Evolutionary conservation across 2,113 vertebrate species (phyloP).

Genomic region (Chauna torquata): DNA sequence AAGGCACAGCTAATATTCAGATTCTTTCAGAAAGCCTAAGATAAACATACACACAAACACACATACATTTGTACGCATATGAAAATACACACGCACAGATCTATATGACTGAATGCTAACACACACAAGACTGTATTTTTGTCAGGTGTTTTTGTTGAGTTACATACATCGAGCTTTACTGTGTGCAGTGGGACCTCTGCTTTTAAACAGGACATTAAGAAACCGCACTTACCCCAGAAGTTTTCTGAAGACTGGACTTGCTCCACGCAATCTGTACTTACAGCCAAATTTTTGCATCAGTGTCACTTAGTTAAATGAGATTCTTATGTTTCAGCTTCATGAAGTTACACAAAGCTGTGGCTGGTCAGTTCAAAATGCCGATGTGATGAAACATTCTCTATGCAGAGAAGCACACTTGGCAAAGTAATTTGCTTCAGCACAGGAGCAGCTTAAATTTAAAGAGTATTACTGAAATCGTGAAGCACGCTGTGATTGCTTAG

Average conservation of each 20-base stretch:
- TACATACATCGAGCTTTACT: neutral
- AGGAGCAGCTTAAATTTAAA: neutral
- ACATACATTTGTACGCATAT: neutral
- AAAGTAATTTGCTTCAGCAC: constrained; percentile 14
- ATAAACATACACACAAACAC: neutral
- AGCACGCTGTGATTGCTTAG: neutral
- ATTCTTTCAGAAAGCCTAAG: neutral
- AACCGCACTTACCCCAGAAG: neutral
- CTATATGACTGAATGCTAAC: neutral
- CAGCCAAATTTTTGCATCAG: neutral
- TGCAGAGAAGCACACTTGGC: neutral
- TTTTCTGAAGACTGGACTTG: neutral
- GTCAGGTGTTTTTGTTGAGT: neutral
- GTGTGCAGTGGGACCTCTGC: neutral
- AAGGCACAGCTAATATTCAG: neutral
- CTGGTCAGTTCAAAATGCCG: neutral
- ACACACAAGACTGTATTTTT: neutral
- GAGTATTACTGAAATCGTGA: neutral
- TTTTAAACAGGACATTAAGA: neutral
- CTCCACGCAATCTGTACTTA: neutral
- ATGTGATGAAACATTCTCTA: neutral
- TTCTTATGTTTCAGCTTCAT: neutral
- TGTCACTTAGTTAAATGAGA: neutral
- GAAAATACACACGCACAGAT: neutral
- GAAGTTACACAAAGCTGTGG: neutral